phyloP scores from a whole-genome alignment of 2,888 invertebrate species.

The Liodrosophila aerea region DNA sequence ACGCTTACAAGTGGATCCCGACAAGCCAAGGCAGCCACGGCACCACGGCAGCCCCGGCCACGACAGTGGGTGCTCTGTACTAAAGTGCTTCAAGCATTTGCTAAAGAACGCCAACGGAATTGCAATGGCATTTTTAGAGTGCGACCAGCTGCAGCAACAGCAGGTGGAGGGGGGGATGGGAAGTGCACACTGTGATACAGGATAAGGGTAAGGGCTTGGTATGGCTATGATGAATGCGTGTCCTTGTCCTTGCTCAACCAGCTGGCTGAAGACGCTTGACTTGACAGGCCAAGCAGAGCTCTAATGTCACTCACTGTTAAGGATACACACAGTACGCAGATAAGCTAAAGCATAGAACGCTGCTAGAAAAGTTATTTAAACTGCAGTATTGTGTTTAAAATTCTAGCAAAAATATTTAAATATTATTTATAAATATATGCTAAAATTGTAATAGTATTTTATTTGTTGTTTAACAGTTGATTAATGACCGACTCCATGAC shows the following conservation, averaged over 20 bases:
- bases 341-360: too few species aligned
- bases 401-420: too few species aligned
- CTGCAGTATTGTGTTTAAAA: too few species aligned
- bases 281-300: constrained; percentile 27
- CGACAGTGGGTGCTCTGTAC: constrained; percentile 17
- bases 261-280: constrained; percentile 32
- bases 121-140: constrained; percentile 67
- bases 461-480: too few species aligned
- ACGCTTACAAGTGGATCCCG: constrained; percentile 54
- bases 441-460: too few species aligned
- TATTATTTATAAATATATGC: too few species aligned
- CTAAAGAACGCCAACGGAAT: constrained; percentile 70
- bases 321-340: constrained; percentile 4
- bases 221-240: constrained; percentile 33
- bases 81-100: constrained; percentile 68
- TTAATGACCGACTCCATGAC: too few species aligned
- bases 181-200: constrained; percentile 11
- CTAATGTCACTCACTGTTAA: constrained; percentile 53
- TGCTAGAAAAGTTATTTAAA: too few species aligned
- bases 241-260: constrained; percentile 70
- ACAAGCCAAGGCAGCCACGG: constrained; percentile 6
- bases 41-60: too few species aligned
- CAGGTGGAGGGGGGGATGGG: too few species aligned
- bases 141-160: constrained; percentile 19
- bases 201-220: neutral